Evolutionary conservation across 2,113 vertebrate species (phyloP).

Genomic region (Ammodytes marinus): DNA sequence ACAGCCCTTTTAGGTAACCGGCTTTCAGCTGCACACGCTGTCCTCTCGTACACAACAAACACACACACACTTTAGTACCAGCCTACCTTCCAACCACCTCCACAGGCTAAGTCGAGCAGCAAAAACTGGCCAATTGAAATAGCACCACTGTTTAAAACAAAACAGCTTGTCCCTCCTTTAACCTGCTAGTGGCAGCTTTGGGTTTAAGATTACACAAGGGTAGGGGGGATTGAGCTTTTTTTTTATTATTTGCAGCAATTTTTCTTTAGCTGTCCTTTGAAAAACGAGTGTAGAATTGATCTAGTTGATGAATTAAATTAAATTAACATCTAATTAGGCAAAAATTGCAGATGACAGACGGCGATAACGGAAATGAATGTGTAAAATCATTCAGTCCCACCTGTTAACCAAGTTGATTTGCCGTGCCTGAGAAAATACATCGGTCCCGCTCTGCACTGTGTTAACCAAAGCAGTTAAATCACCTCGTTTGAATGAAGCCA

Average conservation of each 20-base stretch:
- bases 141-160: slow-evolving; percentile 57
- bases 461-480: slow-evolving; percentile 84
- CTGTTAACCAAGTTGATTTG: slow-evolving; percentile 83
- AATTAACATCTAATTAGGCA: background rate
- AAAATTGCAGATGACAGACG: background rate
- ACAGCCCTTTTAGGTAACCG: slow-evolving; percentile 86
- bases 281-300: background rate
- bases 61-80: slow-evolving; percentile 58
- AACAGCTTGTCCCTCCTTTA: slow-evolving; percentile 64
- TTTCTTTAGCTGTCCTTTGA: slow-evolving; percentile 27
- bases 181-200: slow-evolving; percentile 55
- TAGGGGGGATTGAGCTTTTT: background rate
- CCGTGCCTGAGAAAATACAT: slow-evolving; percentile 84
- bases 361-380: slow-evolving; percentile 15
- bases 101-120: slow-evolving; percentile 78
- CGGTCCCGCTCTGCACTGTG: slow-evolving; percentile 71
- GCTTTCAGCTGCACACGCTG: slow-evolving; percentile 84
- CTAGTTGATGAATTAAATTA: slow-evolving; percentile 19
- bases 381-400: slow-evolving; percentile 75
- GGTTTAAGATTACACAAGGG: slow-evolving; percentile 33
- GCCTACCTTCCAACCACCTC: slow-evolving; percentile 80
- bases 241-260: background rate
- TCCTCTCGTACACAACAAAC: slow-evolving; percentile 67
- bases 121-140: slow-evolving; percentile 72
- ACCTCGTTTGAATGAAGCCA: slow-evolving; percentile 85